phyloP scores from a whole-genome alignment of 2,113 vertebrate species.

The Platysternon megacephalum region DNA sequence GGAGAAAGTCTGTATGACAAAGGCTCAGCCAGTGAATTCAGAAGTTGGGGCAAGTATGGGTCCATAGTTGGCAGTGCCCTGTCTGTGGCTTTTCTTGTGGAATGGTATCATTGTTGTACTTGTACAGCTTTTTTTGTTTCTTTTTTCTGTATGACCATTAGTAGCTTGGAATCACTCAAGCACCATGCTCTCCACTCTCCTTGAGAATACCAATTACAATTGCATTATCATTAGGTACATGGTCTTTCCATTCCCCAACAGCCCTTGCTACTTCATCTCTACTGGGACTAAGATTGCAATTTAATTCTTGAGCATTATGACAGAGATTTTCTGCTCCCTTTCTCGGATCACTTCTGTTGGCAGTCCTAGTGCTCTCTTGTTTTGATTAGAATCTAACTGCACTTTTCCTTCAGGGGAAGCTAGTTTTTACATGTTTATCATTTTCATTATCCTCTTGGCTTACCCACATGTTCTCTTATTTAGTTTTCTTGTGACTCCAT shows the following conservation, averaged over 20 bases:
- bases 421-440: not conserved
- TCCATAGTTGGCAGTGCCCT: not conserved
- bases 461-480: not conserved
- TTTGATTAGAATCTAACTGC: not conserved
- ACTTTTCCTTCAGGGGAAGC: fast-evolving
- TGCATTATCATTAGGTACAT: not conserved
- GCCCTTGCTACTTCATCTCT: not conserved
- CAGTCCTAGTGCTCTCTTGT: not conserved
- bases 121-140: not conserved
- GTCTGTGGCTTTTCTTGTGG: not conserved
- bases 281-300: not conserved
- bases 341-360: not conserved
- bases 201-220: not conserved
- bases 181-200: not conserved
- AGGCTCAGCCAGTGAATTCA: not conserved
- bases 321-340: not conserved
- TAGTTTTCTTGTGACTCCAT: not conserved
- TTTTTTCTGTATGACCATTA: not conserved
- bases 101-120: not conserved
- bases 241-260: not conserved
- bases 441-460: not conserved
- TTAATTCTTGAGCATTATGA: not conserved
- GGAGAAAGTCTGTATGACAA: not conserved
- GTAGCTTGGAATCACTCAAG: not conserved
- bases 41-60: not conserved